Evolutionary conservation across 2,797 vertebrate species (phyloP), one percentile per base, ranked within the genome.

Genomic region (Lates japonicus): DNA sequence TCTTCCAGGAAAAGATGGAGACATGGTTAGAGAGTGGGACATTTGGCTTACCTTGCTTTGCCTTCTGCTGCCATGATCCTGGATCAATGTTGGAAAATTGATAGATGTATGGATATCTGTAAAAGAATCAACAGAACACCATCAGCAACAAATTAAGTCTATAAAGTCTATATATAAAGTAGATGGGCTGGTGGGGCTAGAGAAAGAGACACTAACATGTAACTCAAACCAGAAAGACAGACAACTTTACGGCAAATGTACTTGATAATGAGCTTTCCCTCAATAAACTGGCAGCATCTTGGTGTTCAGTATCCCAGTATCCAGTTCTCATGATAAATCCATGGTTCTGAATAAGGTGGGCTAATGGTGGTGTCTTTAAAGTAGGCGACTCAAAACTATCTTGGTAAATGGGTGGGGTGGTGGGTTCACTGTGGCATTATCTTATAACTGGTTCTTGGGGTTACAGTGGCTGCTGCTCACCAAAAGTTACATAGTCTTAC

Each of bases 401-500:
- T 33, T 55, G 19, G 5, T 6, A 44, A 58, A 76, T 71, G 0
- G 20, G 25, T 0, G 6, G 31, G 2, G 25, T 29, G 25, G 25
- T 29, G 25, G 29, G 49, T 33, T 75, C 2, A 41, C 31, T 44
- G 5, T 31, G 8, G 1, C 29, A 20, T 57, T 35, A 41, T 60
- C 16, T 37, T 52, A 29, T 19, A 42, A 29, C 9, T 69, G 20
- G n/a, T 61, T 6, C 49, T 80, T 62, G 31, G 22, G 42, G 31
- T 25, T 60, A 70, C 19, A 70, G 8, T 4, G n/a, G 25, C 39
- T 1, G 4, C 17, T 63, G 31, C 63, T 73, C 20, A 52, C 37
- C 31, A 78, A 73, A 83, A 59, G 61, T 84, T 75, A 75, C 41
- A 59, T 13, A 81, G 59, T 76, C 59, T 84, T 81, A 58, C 63